Evolutionary conservation across 2,888 invertebrate species (phyloP).

Genomic region (Synergus gifuensis): DNA sequence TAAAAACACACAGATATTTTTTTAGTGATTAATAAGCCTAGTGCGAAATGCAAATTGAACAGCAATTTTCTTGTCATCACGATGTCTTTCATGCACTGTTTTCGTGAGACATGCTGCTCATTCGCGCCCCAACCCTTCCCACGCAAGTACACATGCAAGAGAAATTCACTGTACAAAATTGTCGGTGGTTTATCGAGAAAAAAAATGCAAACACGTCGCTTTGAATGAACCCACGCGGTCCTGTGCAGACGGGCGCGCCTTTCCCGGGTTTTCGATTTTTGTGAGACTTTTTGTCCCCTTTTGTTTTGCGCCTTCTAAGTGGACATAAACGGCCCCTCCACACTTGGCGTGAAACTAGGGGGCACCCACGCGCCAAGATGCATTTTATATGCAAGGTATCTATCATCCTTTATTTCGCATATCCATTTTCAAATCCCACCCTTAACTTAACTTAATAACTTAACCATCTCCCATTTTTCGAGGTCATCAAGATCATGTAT

Average conservation of each 20-base stretch:
- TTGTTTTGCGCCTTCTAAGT: slow-evolving; percentile 46
- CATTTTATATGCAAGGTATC: slow-evolving; percentile 42
- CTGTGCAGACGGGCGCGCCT: slow-evolving; percentile 54
- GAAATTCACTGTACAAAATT: slow-evolving; percentile 19
- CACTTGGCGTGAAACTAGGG: slow-evolving; percentile 46
- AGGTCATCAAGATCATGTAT: not conserved
- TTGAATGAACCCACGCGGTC: slow-evolving; percentile 68
- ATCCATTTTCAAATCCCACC: not conserved
- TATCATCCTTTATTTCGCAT: slow-evolving; percentile 19
- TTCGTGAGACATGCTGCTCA: slow-evolving; percentile 27
- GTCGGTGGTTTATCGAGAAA: slow-evolving; percentile 39
- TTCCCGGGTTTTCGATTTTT: slow-evolving; percentile 44
- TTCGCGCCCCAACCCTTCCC: slow-evolving; percentile 50
- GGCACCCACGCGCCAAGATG: slow-evolving; percentile 53
- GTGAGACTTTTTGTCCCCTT: slow-evolving; percentile 46
- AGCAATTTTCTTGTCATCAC: slow-evolving; percentile 39
- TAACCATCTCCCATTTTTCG: not conserved
- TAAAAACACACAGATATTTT: not conserved
- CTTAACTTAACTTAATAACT: not conserved
- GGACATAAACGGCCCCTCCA: slow-evolving; percentile 49
- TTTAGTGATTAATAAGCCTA: not conserved
- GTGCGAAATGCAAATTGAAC: slow-evolving; percentile 13
- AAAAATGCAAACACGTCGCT: slow-evolving; percentile 56
- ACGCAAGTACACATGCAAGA: slow-evolving; percentile 51
- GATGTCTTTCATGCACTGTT: not conserved